Conservation (phyloP, 2,888 invertebrate species). For the Blastobasis adustella region DNA sequence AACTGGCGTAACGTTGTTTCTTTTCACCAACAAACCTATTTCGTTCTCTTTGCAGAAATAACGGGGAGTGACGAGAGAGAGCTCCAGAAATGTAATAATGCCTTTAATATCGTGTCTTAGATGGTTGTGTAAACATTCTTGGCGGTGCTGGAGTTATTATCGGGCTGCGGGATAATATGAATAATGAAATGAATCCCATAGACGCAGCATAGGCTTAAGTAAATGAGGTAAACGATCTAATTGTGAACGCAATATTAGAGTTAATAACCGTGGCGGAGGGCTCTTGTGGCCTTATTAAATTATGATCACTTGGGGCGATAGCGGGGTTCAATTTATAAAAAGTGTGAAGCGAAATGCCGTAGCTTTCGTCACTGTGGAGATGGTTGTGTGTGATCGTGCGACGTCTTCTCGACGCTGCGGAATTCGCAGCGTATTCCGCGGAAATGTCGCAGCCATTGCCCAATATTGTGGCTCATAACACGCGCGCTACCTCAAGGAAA, state of each 20-base stretch:
- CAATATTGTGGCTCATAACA: constrained; percentile 30
- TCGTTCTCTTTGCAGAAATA: constrained; percentile 28
- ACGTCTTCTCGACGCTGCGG: no score
- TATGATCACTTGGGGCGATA: no score
- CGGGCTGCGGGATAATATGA: constrained; percentile 26
- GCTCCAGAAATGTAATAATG: constrained; percentile 51
- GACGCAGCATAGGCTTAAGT: background rate
- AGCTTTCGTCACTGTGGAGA: no score
- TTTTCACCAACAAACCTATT: constrained; percentile 30
- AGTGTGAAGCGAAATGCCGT: no score
- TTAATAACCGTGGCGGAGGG: background rate
- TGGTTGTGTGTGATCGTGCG: no score
- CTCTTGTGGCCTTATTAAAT: background rate
- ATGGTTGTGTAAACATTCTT: constrained; percentile 46
- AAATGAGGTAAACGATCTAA: constrained; percentile 1
- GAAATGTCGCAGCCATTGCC: constrained; percentile 27
- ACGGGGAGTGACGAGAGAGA: constrained; percentile 25
- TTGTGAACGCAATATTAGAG: background rate
- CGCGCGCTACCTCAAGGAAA: constrained; percentile 21
- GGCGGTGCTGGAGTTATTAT: constrained; percentile 35
- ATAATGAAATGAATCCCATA: constrained; percentile 30
- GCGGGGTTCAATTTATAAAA: no score
- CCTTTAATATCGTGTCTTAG: constrained; percentile 43
- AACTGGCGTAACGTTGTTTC: constrained; percentile 21
- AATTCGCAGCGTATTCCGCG: constrained; percentile 4